A percentile compares a stretch with the other conserved stretches of the same genome.
These are phyloP conservation scores for Apamea sordens DNA, from an alignment of 2,888 invertebrate genomes.

Conservation along the genomic window DNA sequence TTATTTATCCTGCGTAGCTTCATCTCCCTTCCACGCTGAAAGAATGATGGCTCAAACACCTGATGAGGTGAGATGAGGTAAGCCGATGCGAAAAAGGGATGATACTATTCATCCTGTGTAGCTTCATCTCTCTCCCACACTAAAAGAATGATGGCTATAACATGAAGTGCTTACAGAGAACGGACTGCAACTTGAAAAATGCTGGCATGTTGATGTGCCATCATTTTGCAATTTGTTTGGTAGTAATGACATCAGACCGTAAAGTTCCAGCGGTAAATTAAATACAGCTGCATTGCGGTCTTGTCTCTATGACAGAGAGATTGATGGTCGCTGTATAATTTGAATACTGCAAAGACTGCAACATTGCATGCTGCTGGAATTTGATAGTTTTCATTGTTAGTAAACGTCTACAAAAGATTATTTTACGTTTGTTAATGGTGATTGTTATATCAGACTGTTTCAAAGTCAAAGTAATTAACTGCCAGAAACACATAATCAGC, in stretches of 20 bases:
- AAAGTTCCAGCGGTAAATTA: slow-evolving; percentile 3
- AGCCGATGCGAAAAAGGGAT: neutral
- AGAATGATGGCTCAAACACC: neutral
- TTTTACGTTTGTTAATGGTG: neutral
- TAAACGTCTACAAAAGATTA: neutral
- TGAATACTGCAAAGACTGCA: neutral
- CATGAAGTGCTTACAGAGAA: neutral
- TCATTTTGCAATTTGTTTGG: neutral
- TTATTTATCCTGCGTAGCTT: neutral
- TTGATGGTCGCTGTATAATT: neutral
- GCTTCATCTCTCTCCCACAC: neutral
- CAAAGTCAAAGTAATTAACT: no score
- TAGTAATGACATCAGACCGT: neutral
- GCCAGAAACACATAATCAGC: no score
- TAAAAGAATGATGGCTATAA: neutral
- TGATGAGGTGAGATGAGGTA: neutral
- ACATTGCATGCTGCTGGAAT: neutral
- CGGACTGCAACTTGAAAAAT: neutral
- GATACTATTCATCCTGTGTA: neutral
- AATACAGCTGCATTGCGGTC: slow-evolving; percentile 25
- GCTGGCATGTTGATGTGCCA: neutral
- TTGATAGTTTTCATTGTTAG: neutral
- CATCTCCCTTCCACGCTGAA: neutral
- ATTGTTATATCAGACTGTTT: no score
- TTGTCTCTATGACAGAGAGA: neutral